Evolutionary conservation across 2,888 invertebrate species (phyloP).

Genomic region (Lycaena phlaeas): DNA sequence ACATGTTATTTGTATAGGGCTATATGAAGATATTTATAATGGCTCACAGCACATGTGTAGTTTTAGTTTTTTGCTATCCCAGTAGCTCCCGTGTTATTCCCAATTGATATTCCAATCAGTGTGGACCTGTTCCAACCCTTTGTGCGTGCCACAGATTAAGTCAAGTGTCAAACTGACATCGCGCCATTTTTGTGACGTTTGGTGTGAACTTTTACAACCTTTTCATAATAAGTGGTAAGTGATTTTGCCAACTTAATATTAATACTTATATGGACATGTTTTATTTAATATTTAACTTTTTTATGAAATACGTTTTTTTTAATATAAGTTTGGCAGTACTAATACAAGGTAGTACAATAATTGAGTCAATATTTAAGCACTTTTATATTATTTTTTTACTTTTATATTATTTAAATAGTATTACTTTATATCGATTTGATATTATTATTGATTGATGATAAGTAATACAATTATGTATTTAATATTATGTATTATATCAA

Average conservation of each 20-base stretch:
- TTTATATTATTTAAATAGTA: too few species aligned
- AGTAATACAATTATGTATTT: too few species aligned
- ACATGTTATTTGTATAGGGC: conserved; percentile 8
- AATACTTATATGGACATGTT: too few species aligned
- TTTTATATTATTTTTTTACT: too few species aligned
- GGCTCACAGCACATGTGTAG: conserved; percentile 23
- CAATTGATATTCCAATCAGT: conserved; percentile 34
- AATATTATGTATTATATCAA: too few species aligned
- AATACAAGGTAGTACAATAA: too few species aligned
- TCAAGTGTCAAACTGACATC: conserved; percentile 48
- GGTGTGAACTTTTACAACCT: conserved; percentile 18
- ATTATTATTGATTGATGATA: too few species aligned
- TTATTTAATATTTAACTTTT: too few species aligned
- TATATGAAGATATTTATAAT: conserved; percentile 8
- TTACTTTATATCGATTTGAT: too few species aligned
- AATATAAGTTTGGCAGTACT: too few species aligned
- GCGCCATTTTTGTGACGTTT: conserved; percentile 35
- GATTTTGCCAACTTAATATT: background rate
- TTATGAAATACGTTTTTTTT: too few species aligned
- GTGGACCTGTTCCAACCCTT: conserved; percentile 35
- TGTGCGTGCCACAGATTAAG: conserved; percentile 25
- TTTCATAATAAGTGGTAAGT: conserved; percentile 16
- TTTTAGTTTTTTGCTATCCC: conserved; percentile 47
- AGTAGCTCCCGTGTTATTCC: conserved; percentile 50
- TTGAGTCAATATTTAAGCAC: too few species aligned